Conservation (phyloP, 2,888 invertebrate genomes). For the Diaphora mendica region DNA sequence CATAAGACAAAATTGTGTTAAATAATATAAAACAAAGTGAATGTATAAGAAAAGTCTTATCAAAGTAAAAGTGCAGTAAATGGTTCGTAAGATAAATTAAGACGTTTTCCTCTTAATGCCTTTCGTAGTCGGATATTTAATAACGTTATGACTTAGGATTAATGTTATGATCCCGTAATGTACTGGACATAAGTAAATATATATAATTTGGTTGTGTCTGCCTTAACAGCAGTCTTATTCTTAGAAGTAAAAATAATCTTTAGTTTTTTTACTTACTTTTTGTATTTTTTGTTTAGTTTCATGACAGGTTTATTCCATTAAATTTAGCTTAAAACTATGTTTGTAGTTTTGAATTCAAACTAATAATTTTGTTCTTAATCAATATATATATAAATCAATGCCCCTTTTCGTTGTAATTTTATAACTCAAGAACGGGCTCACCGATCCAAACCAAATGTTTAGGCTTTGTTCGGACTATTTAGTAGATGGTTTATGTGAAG, state of each 20-base stretch:
- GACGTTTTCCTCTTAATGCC: conserved; percentile 33
- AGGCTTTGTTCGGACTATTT: too few species aligned
- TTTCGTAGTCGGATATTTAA: conserved; percentile 31
- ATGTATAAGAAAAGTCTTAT: conserved; percentile 16
- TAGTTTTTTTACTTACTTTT: background rate
- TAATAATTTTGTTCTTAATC: background rate
- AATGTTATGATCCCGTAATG: conserved; percentile 30
- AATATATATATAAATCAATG: too few species aligned
- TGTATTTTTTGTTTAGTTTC: background rate
- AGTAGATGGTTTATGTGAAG: too few species aligned
- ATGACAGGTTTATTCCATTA: background rate
- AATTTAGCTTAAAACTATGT: background rate
- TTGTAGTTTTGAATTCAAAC: background rate
- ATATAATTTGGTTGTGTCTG: conserved; percentile 12
- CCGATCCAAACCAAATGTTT: too few species aligned
- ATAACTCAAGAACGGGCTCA: too few species aligned
- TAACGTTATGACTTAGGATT: conserved; percentile 33
- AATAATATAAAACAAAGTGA: conserved; percentile 9
- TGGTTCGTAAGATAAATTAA: conserved; percentile 25
- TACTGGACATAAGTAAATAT: conserved; percentile 23
- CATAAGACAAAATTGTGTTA: background rate
- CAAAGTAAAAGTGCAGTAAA: conserved; percentile 26
- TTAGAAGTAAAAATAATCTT: conserved; percentile 1
- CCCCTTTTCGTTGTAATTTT: too few species aligned
- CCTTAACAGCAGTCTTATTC: background rate